These are phyloP conservation scores for Balaenoptera acutorostrata DNA, from an alignment of 2,113 vertebrate genomes.

Conservation along the genomic window DNA sequence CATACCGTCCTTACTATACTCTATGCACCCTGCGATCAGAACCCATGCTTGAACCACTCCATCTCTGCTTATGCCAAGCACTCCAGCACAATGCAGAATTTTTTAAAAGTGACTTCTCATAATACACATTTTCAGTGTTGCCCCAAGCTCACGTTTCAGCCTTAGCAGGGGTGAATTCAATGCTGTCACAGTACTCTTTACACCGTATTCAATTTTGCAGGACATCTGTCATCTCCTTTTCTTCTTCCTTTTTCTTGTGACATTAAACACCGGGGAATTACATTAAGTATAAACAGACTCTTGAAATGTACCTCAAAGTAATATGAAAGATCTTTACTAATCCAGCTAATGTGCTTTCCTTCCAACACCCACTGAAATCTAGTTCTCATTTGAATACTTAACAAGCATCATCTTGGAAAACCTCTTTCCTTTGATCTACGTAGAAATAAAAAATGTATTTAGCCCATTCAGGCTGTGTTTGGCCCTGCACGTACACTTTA, in stretches of 20 bases:
- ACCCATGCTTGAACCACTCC: background rate
- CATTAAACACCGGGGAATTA: conserved; percentile 29
- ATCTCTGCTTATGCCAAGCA: background rate
- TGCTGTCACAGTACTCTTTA: background rate
- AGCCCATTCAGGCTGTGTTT: conserved; percentile 22
- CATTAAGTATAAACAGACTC: conserved; percentile 33
- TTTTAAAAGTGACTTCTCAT: background rate
- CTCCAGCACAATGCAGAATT: background rate
- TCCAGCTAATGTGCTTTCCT: conserved; percentile 39
- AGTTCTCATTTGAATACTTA: conserved; percentile 66
- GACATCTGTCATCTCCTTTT: conserved; percentile 39
- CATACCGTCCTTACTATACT: background rate
- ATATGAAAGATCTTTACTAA: conserved; percentile 42
- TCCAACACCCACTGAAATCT: conserved; percentile 10
- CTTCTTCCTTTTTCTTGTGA: background rate
- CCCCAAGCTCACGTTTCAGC: background rate
- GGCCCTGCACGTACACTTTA: conserved; percentile 20
- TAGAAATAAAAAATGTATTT: conserved; percentile 43
- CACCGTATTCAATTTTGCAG: background rate
- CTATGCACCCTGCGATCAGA: background rate
- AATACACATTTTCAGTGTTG: background rate
- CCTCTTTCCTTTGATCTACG: conserved; percentile 47
- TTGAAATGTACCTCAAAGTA: conserved; percentile 43
- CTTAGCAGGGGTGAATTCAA: background rate
- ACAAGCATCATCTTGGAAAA: conserved; percentile 58